These are phyloP conservation scores for Rhinoptilus africanus DNA, from an alignment of 2,113 vertebrate species.

Conservation along the genomic window DNA sequence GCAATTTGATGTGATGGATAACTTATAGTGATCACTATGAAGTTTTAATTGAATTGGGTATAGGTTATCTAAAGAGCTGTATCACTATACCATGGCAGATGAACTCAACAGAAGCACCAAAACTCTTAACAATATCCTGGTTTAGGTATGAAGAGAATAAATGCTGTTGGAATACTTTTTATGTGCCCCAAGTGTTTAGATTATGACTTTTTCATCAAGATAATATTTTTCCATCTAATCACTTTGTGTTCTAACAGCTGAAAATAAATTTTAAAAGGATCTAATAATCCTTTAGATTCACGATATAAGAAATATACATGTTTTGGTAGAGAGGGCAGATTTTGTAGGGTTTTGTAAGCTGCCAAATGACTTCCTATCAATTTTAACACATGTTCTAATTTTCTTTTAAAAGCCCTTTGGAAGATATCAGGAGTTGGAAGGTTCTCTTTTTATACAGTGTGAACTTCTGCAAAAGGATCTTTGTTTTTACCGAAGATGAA, in stretches of 20 bases:
- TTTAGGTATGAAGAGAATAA: neutral
- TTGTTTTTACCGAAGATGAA: neutral
- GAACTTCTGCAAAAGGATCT: neutral
- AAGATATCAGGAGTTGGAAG: neutral
- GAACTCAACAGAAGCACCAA: neutral
- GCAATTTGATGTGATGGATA: conserved; percentile 22
- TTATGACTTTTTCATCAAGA: neutral
- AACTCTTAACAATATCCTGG: neutral
- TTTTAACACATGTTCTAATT: neutral
- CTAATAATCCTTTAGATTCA: neutral
- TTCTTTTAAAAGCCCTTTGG: neutral
- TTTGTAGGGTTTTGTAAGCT: neutral
- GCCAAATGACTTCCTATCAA: neutral
- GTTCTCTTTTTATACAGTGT: neutral
- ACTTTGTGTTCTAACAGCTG: neutral
- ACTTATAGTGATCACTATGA: neutral
- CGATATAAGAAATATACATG: neutral
- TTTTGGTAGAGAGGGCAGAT: neutral
- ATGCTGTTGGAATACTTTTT: neutral
- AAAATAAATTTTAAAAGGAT: neutral
- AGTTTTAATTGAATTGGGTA: neutral
- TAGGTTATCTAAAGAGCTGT: neutral
- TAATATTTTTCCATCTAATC: neutral
- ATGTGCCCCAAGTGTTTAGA: neutral
- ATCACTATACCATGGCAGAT: neutral